Base-by-base conservation (phyloP, 2,797 vertebrate genomes). In the Pangasius sanitwongsei region DNA sequence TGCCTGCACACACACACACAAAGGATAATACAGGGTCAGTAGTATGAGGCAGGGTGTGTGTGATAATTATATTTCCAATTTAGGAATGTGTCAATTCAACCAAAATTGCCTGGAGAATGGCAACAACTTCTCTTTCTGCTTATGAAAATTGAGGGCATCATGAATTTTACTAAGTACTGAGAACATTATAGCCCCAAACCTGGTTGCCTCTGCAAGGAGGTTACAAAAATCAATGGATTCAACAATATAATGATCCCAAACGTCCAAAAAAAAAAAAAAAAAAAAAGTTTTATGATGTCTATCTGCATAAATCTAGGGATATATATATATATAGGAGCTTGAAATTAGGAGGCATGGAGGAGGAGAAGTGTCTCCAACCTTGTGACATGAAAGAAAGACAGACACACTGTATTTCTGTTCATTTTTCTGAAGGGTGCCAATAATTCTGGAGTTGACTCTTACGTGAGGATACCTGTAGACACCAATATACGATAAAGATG, bases 401-500 rank as follows among this genome's bases (percentile, higher is more conserved):
- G 1, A 20, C 16, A 48, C 48, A 20, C 15, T 34, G 31, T 70
- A 4, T 69, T 31, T 16, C 13, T 34, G 67, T 34, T 16, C 67
- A 69, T 34, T 69, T 69, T 34, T 31, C 23, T 20, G 8, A 34
- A 6, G 67, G 13, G n/a, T 16, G 67, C 5, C 16, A 7, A 25
- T 44, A 48, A 44, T 74, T 74, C 23, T 74, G 72, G 41, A 25
- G 3, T 44, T 1, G 31, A 20, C 8, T 5, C 1, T 74, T 74
- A 12, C 3, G 23, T 48, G 11, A 75, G 72, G 41, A 28, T 25
- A 25, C 18, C 18, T 41, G 69, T 23, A 20, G 6, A 41, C 34
- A 72, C 7, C 0, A 8, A 1, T 44, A 9, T 37, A 6, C 8
- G 20, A 25, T 41, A n/a, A 1, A 16, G 13, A 1, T 0, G 11